These are phyloP conservation scores for Axea sp. DNA, from an alignment of 2,888 invertebrate genomes.

Conservation along the genomic window DNA sequence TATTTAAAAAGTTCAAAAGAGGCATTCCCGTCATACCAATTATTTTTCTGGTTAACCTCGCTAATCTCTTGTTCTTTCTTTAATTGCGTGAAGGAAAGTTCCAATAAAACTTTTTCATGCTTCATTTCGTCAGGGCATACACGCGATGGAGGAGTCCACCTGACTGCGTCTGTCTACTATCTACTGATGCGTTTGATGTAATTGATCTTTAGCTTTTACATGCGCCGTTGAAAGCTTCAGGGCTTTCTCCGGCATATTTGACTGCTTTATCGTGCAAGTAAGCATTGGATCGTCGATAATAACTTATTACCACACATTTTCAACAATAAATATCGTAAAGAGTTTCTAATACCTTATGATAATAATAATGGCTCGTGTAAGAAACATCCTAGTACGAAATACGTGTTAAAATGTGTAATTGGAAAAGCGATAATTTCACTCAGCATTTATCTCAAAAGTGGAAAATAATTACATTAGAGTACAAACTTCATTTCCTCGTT, in stretches of 20 bases:
- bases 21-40: constrained; percentile 29
- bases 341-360: no score
- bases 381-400: no score
- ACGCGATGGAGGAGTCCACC: constrained; percentile 28
- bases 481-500: no score
- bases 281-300: constrained; percentile 32
- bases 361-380: no score
- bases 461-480: no score
- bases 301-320: constrained; percentile 25
- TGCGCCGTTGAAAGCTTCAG: constrained; percentile 41
- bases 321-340: constrained; percentile 2
- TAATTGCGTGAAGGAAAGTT: constrained; percentile 45
- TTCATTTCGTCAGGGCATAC: constrained; percentile 41
- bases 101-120: constrained; percentile 52
- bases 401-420: no score
- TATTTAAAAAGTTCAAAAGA: constrained; percentile 36
- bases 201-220: constrained; percentile 51
- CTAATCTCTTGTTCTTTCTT: constrained; percentile 37
- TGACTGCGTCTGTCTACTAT: constrained; percentile 44
- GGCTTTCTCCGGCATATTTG: constrained; percentile 36
- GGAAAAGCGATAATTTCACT: no score
- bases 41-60: constrained; percentile 40
- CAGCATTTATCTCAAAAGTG: no score
- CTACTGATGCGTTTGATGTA: constrained; percentile 51
- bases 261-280: constrained; percentile 38